Conservation (phyloP, 2,888 invertebrate genomes). For the Invenusta paracnida region DNA sequence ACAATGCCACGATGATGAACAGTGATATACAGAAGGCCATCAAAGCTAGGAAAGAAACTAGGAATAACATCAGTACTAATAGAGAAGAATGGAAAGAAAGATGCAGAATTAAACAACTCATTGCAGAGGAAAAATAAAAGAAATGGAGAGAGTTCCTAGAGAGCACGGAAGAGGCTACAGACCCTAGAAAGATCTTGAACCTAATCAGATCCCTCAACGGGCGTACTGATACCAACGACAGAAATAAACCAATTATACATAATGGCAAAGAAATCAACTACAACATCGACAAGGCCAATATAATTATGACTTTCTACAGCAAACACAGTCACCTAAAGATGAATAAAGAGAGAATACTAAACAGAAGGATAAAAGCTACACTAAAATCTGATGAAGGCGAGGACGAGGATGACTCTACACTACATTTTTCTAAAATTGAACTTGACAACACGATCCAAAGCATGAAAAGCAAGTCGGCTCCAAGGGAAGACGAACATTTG, state of each 20-base stretch:
- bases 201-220: neutral
- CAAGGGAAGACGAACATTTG: neutral
- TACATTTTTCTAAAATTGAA: neutral
- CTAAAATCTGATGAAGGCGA: neutral
- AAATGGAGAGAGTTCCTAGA: neutral
- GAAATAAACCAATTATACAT: neutral
- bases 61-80: neutral
- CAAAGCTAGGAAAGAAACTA: too few relatives aligned
- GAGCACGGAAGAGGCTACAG: neutral
- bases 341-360: neutral
- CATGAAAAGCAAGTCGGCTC: neutral
- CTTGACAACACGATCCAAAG: neutral
- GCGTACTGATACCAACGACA: neutral
- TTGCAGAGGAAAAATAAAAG: neutral
- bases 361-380: neutral
- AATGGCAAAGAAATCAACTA: neutral
- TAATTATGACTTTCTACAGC: neutral
- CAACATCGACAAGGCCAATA: neutral
- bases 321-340: neutral
- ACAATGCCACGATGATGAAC: neutral
- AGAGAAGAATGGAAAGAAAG: conserved; percentile 19
- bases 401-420: neutral
- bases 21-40: neutral
- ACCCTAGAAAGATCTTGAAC: neutral
- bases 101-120: neutral